Base-by-base conservation (phyloP, 2,888 invertebrate genomes). In the Dicyrtomina minuta region DNA sequence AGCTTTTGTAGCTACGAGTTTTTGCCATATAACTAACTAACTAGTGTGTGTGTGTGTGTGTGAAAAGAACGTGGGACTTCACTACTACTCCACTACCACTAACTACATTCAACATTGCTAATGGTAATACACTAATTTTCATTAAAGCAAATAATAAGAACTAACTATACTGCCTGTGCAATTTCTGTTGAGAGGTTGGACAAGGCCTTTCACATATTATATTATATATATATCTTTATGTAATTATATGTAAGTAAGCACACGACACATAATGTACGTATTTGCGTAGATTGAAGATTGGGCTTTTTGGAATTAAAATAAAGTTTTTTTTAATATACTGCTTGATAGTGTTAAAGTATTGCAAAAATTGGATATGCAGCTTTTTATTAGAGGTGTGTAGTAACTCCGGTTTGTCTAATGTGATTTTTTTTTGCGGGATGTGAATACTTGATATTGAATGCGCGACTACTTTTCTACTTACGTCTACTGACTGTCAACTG, bases 381-480 rank as follows among this genome's bases (percentile, higher is more conserved):
- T 3, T 22, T 12, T 8, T 51, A 51, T 43, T 33, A 33, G 8
- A 33, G 33, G 20, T 51, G 20, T 51, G n/a, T 33, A 33, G 33
- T 33, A 46, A 46, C 20, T n/a, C 20, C 20, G n/a, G 46, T 46
- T 46, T 46, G 46, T 46, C 46, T 46, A n/a, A 46, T 46, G 46
- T 46, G 46, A 43, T 43, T 46, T 46, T 46, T 46, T 46, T 46
- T 46, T 46, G 46, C 20, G n/a, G n/a, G 20, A 4, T 46, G 13
- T 3, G 10, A 5, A 46, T 20, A 46, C 20, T 6, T 6, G 33
- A n/a, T 33, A 33, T 33, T 33, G 8, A n/a, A n/a, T n/a, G n/a
- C n/a, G n/a, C n/a, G n/a, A n/a, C n/a, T n/a, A n/a, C n/a, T n/a
- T n/a, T n/a, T n/a, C n/a, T n/a, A n/a, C n/a, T n/a, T n/a, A n/a